A percentile compares a stretch with the other conserved stretches of the same genome.
Evolutionary conservation across 2,113 vertebrate genomes (phyloP).

Genomic region (Rousettus leschenaultii): DNA sequence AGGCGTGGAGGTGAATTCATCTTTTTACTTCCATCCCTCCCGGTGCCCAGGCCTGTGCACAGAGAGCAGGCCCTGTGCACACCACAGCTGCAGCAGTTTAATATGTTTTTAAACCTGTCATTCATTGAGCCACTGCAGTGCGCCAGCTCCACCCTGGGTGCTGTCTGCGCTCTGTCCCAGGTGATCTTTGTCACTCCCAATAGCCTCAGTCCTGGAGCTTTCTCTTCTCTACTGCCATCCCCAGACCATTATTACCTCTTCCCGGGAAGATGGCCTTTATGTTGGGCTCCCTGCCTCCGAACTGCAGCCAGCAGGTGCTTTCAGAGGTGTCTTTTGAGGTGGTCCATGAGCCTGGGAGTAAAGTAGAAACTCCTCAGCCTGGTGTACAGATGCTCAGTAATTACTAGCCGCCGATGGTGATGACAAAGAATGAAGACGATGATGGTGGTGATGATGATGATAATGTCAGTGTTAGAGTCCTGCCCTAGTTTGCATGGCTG

Average conservation of each 20-base stretch:
- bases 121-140: not conserved
- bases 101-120: not conserved
- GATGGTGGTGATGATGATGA: not conserved
- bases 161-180: fast-evolving
- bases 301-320: not conserved
- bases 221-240: not conserved
- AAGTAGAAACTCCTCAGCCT: not conserved
- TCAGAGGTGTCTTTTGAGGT: not conserved
- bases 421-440: fast-evolving
- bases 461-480: not conserved
- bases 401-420: not conserved
- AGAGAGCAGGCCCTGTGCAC: not conserved
- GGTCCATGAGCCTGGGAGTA: not conserved
- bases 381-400: not conserved
- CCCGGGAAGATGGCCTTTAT: not conserved
- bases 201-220: not conserved
- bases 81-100: not conserved
- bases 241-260: not conserved
- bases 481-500: not conserved
- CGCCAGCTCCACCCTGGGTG: not conserved
- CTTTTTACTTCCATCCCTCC: not conserved
- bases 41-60: not conserved
- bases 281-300: not conserved
- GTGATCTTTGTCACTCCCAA: not conserved
- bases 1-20: not conserved